phyloP scores from a whole-genome alignment of 1,140 invertebrate genomes.

The Epicauta chinensis region DNA sequence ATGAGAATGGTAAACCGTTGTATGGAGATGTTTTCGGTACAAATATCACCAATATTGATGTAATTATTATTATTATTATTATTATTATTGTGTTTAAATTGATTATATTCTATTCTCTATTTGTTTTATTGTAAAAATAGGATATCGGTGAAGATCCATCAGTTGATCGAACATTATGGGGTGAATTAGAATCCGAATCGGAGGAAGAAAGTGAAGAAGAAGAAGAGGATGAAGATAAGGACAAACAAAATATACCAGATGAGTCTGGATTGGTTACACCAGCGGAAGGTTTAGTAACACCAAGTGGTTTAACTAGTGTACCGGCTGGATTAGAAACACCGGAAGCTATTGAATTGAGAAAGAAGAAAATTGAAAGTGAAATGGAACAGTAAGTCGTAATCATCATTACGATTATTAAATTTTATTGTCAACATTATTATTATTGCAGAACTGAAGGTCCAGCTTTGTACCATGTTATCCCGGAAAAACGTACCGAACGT shows the following conservation, averaged over 20 bases:
- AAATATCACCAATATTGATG: constrained; percentile 54
- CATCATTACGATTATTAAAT: constrained; percentile 1
- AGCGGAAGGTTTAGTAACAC: constrained; percentile 88
- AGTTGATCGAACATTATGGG: constrained; percentile 91
- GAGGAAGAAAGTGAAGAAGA: constrained; percentile 88
- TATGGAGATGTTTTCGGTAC: constrained; percentile 99
- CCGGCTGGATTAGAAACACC: constrained; percentile 96
- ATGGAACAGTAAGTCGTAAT: constrained; percentile 79
- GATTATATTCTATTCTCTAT: too few relatives aligned
- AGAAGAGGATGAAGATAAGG: constrained; percentile 73
- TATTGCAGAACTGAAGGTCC: constrained; percentile 74
- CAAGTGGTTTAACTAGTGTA: constrained; percentile 90
- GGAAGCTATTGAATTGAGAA: constrained; percentile 95
- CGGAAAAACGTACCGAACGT: constrained; percentile 87
- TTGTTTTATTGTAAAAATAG: too few relatives aligned
- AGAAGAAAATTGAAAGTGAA: constrained; percentile 94
- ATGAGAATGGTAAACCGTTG: constrained; percentile 93
- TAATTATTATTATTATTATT: constrained; percentile 41
- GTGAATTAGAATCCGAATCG: constrained; percentile 93
- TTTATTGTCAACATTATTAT: too few relatives aligned
- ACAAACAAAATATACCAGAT: constrained; percentile 43
- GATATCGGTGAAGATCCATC: constrained; percentile 78
- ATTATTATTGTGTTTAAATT: too few relatives aligned
- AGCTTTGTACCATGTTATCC: constrained; percentile 86
- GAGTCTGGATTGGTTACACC: constrained; percentile 69